A percentile compares a stretch with the other conserved stretches of the same genome.
Evolutionary conservation across 2,888 invertebrate genomes (phyloP).

Genomic region (Cordylochernes scorpioides): DNA sequence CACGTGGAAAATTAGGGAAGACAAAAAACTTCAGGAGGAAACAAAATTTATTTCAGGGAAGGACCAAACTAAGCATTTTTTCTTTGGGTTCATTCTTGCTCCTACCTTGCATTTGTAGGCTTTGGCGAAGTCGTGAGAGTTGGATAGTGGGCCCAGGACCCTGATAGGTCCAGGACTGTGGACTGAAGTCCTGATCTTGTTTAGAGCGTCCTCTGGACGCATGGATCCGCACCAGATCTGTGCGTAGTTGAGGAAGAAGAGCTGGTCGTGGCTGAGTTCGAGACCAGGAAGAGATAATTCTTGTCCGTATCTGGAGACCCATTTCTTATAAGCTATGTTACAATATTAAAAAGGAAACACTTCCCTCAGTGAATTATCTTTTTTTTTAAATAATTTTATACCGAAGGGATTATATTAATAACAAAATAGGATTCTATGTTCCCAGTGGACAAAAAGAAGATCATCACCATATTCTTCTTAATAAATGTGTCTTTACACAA

Average conservation of each 20-base stretch:
- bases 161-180: conserved; percentile 46
- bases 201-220: conserved; percentile 55
- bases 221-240: conserved; percentile 80
- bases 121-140: conserved; percentile 61
- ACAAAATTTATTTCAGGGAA: no score
- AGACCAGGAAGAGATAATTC: conserved; percentile 51
- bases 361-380: no score
- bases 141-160: conserved; percentile 70
- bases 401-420: no score
- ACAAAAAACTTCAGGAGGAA: no score
- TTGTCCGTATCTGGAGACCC: conserved; percentile 41
- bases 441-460: no score
- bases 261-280: conserved; percentile 56
- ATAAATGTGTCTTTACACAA: no score
- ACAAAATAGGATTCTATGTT: no score
- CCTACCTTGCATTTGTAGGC: conserved; percentile 62
- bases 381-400: no score
- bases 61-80: conserved; percentile 81
- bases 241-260: conserved; percentile 83
- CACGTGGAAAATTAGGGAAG: no score
- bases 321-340: conserved; percentile 59
- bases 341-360: no score
- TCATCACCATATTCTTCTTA: no score
- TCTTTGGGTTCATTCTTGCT: conserved; percentile 67
- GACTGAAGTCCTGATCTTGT: conserved; percentile 51